phyloP scores from a whole-genome alignment of 2,888 invertebrate species.

The Nowickia ferox region DNA sequence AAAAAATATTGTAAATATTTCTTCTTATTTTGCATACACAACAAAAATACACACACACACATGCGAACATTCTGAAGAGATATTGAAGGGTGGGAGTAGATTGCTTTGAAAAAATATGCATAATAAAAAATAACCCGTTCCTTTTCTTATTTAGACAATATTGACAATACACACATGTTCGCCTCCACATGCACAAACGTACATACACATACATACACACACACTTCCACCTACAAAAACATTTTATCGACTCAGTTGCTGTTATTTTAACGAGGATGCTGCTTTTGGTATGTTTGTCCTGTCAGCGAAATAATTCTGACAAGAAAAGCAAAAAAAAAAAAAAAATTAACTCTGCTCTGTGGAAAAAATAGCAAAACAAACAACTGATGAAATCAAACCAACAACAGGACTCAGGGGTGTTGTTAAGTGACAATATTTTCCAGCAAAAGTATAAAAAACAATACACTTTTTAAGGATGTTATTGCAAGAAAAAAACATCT shows the following conservation, averaged over 20 bases:
- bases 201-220: constrained; percentile 15
- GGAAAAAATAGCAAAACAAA: constrained; percentile 24
- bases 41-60: constrained; percentile 65
- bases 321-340: constrained; percentile 48
- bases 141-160: constrained; percentile 56
- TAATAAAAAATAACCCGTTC: constrained; percentile 60
- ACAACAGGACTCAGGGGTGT: constrained; percentile 79
- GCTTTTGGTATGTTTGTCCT: constrained; percentile 69
- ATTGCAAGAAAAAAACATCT: constrained; percentile 49
- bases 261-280: constrained; percentile 53
- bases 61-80: background rate
- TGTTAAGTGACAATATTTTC: constrained; percentile 76
- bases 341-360: constrained; percentile 49
- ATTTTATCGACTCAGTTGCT: constrained; percentile 17
- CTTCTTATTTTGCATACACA: constrained; percentile 77
- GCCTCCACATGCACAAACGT: constrained; percentile 14
- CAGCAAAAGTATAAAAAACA: constrained; percentile 53
- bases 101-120: background rate
- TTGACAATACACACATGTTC: constrained; percentile 48
- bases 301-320: constrained; percentile 77
- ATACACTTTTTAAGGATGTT: constrained; percentile 38
- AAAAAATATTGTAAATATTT: constrained; percentile 62
- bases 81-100: background rate
- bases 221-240: constrained; percentile 3
- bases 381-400: constrained; percentile 64